A percentile compares a stretch with the other conserved stretches of the same genome.
Conservation (phyloP, 2,888 invertebrate genomes). For the Machimus rusticus region DNA sequence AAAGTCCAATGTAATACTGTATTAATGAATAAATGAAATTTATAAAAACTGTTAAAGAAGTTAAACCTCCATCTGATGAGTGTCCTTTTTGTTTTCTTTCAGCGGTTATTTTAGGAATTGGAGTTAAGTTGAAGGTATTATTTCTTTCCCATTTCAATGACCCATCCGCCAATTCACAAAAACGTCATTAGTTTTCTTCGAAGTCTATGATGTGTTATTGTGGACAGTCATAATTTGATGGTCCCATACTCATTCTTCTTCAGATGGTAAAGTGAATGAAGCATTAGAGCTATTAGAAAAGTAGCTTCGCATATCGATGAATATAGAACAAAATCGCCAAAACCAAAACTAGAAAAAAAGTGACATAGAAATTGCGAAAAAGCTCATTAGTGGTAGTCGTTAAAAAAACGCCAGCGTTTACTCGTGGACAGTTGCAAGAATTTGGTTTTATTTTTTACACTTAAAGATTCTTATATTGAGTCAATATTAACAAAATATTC, state of each 20-base stretch:
- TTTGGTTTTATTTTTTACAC: too few relatives aligned
- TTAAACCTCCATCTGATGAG: neutral
- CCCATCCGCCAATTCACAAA: neutral
- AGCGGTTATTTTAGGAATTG: too few relatives aligned
- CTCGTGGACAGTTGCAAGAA: too few relatives aligned
- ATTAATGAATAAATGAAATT: neutral
- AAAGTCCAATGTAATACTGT: neutral
- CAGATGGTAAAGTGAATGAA: neutral
- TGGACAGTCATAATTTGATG: neutral
- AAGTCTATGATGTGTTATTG: neutral
- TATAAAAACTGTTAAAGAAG: too few relatives aligned
- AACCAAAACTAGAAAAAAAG: too few relatives aligned
- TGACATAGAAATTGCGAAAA: too few relatives aligned
- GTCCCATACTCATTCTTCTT: neutral
- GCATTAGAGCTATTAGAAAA: neutral
- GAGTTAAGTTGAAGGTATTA: too few relatives aligned
- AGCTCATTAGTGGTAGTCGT: too few relatives aligned
- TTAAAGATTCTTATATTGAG: too few relatives aligned
- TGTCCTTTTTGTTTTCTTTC: neutral
- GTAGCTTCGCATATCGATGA: neutral
- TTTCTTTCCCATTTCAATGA: neutral
- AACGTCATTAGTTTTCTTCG: neutral
- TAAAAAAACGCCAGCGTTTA: too few relatives aligned
- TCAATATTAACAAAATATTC: too few relatives aligned
- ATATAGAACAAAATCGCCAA: neutral